A percentile compares a stretch with the other conserved stretches of the same genome.
Evolutionary conservation across 2,113 vertebrate genomes (phyloP).

Genomic region (Scopus umbretta): DNA sequence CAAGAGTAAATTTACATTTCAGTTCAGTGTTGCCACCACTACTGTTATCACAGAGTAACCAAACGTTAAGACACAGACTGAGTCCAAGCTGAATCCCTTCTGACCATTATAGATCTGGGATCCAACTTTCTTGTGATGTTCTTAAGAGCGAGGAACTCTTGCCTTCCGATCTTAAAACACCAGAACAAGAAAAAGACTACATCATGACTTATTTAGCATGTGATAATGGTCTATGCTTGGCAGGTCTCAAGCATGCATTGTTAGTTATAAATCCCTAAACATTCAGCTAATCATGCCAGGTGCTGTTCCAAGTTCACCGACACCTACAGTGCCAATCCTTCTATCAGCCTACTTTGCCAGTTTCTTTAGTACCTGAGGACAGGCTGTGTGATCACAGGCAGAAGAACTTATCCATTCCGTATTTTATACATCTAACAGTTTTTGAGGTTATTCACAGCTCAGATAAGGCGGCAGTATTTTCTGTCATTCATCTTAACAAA

Average conservation of each 20-base stretch:
- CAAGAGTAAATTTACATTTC: not conserved
- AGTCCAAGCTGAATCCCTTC: not conserved
- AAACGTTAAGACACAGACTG: not conserved
- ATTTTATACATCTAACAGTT: not conserved
- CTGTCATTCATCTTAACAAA: not conserved
- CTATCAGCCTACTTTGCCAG: not conserved
- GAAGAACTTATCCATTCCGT: rapidly evolving
- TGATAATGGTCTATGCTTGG: not conserved
- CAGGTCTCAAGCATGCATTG: not conserved
- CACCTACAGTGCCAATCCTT: not conserved
- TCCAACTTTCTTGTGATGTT: not conserved
- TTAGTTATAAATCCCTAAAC: not conserved
- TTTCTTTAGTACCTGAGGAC: not conserved
- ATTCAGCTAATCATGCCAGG: not conserved
- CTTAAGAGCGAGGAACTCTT: not conserved
- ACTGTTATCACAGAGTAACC: not conserved
- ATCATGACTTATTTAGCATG: not conserved
- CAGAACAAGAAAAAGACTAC: not conserved
- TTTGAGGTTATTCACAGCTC: not conserved
- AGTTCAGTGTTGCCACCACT: not conserved
- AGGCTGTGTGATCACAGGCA: not conserved
- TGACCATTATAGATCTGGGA: not conserved
- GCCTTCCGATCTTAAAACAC: not conserved
- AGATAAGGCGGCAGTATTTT: not conserved
- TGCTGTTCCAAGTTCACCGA: not conserved